Conservation (phyloP, 1,140 invertebrate species). For the Magallana ariakensis region DNA sequence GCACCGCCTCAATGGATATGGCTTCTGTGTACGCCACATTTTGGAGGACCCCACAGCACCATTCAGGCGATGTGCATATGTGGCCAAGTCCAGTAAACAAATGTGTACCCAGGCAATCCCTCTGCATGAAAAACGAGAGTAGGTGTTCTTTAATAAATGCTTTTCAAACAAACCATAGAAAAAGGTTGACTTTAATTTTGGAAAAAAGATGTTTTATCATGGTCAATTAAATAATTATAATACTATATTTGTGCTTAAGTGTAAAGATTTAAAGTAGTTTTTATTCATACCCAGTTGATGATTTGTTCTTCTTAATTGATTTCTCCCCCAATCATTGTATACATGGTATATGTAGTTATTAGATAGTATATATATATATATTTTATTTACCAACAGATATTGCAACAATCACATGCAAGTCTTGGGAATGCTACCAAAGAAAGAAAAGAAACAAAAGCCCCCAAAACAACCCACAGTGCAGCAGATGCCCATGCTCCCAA, state of each 20-base stretch:
- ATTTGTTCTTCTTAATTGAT: too few species aligned
- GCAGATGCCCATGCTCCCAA: background rate
- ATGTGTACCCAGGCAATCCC: slow-evolving; percentile 81
- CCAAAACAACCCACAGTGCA: slow-evolving; percentile 75
- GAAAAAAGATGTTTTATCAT: too few species aligned
- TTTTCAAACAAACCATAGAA: too few species aligned
- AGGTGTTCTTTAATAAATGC: background rate
- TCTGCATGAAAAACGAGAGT: slow-evolving; percentile 79
- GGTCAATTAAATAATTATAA: too few species aligned
- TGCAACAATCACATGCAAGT: slow-evolving; percentile 83
- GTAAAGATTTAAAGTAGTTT: too few species aligned
- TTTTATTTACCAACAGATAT: slow-evolving; percentile 75
- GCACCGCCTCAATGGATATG: slow-evolving; percentile 81
- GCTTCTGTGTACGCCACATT: slow-evolving; percentile 81
- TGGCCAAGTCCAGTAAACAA: slow-evolving; percentile 79
- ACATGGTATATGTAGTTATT: background rate
- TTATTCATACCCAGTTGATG: too few species aligned
- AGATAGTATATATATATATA: background rate
- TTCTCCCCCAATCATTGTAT: background rate
- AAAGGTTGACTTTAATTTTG: too few species aligned
- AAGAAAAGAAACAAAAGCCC: slow-evolving; percentile 82
- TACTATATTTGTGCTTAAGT: too few species aligned
- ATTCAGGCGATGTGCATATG: slow-evolving; percentile 79
- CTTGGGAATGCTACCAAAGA: slow-evolving; percentile 81
- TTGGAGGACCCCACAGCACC: slow-evolving; percentile 79